Evolutionary conservation across 2,797 vertebrate genomes (phyloP).

Genomic region (Enoplosus armatus): DNA sequence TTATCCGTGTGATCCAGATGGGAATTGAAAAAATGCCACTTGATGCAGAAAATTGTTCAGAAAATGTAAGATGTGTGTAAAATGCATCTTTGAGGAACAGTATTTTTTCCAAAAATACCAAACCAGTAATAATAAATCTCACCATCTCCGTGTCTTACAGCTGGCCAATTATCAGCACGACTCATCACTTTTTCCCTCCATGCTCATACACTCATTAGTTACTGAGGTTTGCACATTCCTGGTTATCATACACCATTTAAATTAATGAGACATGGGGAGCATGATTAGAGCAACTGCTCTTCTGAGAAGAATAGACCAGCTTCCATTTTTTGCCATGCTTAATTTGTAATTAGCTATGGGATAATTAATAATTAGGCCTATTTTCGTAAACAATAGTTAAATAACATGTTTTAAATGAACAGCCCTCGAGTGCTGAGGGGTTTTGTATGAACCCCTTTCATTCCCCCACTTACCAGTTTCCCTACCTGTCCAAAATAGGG

Average conservation of each 20-base stretch:
- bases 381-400: slow-evolving; percentile 23
- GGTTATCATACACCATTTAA: slow-evolving; percentile 44
- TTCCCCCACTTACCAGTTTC: not conserved
- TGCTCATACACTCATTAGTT: slow-evolving; percentile 35
- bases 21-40: not conserved
- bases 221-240: slow-evolving; percentile 30
- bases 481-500: not conserved
- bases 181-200: slow-evolving; percentile 22
- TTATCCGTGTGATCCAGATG: not conserved
- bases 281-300: slow-evolving; percentile 32
- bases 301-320: slow-evolving; percentile 24
- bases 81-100: not conserved
- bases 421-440: not conserved
- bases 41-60: not conserved
- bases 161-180: slow-evolving; percentile 37
- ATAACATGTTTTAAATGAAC: slow-evolving; percentile 10
- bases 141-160: slow-evolving; percentile 14
- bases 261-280: slow-evolving; percentile 39
- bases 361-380: slow-evolving; percentile 29
- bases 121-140: slow-evolving; percentile 21
- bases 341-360: slow-evolving; percentile 21
- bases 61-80: not conserved
- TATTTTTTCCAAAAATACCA: slow-evolving; percentile 8
- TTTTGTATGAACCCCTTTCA: slow-evolving; percentile 12
- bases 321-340: slow-evolving; percentile 16